These are phyloP conservation scores for Hipparchia semele DNA, from an alignment of 2,888 invertebrate species.

Conservation along the genomic window DNA sequence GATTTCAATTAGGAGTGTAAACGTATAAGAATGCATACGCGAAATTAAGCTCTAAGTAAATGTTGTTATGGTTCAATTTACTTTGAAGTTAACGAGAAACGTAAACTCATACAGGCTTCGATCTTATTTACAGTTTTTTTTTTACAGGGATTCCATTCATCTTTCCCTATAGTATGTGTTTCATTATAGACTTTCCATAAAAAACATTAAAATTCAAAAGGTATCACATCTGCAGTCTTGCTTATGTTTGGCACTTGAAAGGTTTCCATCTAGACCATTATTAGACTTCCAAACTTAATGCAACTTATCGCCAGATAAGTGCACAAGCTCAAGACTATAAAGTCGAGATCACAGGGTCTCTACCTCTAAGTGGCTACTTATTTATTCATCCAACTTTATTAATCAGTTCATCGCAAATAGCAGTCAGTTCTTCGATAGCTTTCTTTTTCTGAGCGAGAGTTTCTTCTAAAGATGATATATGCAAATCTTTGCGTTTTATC, in stretches of 20 bases:
- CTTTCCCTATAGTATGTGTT: neutral
- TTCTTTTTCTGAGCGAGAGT: constrained; percentile 93
- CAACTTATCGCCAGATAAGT: constrained; percentile 66
- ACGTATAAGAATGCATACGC: no score
- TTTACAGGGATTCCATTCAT: neutral
- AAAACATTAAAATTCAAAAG: neutral
- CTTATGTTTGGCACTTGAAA: constrained; percentile 63
- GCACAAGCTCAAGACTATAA: constrained; percentile 58
- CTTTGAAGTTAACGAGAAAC: no score
- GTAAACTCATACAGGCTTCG: neutral
- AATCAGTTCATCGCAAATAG: constrained; percentile 97
- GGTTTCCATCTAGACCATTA: constrained; percentile 35
- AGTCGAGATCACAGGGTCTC: constrained; percentile 48
- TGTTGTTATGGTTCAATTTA: no score
- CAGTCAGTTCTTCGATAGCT: constrained; percentile 94
- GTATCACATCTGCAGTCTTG: constrained; percentile 75
- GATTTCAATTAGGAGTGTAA: no score
- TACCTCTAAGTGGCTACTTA: constrained; percentile 42
- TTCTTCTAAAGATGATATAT: constrained; percentile 91
- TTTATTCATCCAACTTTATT: constrained; percentile 75
- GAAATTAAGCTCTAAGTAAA: no score
- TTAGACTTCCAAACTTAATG: constrained; percentile 53
- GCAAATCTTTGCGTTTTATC: constrained; percentile 93
- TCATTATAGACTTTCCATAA: neutral
- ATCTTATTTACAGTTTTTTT: neutral